phyloP scores from a whole-genome alignment of 2,888 invertebrate genomes.

The Hipparchia semele region DNA sequence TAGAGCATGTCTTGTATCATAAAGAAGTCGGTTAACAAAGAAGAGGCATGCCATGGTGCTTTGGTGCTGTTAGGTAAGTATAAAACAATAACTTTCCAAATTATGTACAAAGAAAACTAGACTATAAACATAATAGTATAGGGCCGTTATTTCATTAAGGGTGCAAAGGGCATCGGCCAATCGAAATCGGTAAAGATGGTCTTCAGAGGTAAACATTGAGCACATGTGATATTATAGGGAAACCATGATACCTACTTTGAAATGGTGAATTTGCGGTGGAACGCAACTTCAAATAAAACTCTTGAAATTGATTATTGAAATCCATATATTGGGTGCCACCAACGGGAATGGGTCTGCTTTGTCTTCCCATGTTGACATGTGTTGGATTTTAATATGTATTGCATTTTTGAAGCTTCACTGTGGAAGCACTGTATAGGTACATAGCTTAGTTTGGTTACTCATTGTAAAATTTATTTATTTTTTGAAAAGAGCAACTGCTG shows the following conservation, averaged over 20 bases:
- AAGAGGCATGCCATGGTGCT: constrained; percentile 25
- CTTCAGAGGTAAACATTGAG: constrained; percentile 25
- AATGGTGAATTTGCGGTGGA: not conserved
- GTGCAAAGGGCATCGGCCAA: not conserved
- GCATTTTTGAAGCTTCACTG: no score
- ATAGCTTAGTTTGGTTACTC: no score
- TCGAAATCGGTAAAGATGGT: constrained; percentile 20
- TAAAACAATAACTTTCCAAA: constrained; percentile 19
- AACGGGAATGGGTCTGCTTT: no score
- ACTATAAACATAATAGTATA: not conserved
- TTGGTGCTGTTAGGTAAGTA: not conserved
- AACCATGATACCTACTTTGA: not conserved
- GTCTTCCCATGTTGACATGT: no score
- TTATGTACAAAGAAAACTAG: not conserved
- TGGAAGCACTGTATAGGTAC: no score
- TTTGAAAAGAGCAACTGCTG: no score
- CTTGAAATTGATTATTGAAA: no score
- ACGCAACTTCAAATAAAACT: no score
- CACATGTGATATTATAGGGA: constrained; percentile 28
- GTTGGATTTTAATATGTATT: no score
- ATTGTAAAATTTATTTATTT: no score
- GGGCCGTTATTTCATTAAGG: not conserved
- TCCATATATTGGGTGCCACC: no score
- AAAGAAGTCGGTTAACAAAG: constrained; percentile 26
- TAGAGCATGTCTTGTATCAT: constrained; percentile 22